phyloP scores from a whole-genome alignment of 92 coral and sea anemone species.

The Zoanthus solanderi region DNA sequence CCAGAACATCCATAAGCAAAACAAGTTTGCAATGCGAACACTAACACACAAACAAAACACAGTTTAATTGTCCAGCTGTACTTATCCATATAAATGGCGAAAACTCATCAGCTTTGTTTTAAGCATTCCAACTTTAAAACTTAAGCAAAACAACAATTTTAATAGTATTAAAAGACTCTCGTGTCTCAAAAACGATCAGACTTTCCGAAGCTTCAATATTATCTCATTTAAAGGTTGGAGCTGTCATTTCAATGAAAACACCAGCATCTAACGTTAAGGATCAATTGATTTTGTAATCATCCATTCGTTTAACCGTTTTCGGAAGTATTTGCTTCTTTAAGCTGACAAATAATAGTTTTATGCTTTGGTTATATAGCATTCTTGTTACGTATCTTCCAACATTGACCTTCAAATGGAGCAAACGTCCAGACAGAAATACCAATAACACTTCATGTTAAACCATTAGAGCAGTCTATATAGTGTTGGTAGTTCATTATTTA shows the following conservation, averaged over 20 bases:
- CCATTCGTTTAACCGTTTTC: conserved; percentile 24
- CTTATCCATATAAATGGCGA: background rate
- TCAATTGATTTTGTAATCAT: conserved; percentile 26
- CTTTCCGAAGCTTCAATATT: background rate
- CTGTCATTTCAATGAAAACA: conserved; percentile 42
- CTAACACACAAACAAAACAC: background rate
- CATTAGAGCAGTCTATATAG: too few species aligned
- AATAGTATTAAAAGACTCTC: background rate
- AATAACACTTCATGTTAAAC: too few species aligned
- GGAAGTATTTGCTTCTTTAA: background rate
- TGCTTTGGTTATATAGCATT: background rate
- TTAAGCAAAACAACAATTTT: background rate
- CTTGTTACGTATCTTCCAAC: too few species aligned
- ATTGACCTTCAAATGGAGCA: too few species aligned
- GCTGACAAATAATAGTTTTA: background rate
- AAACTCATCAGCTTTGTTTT: background rate
- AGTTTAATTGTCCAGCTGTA: background rate
- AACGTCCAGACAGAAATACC: too few species aligned
- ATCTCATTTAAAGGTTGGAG: conserved; percentile 29
- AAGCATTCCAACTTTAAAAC: conserved; percentile 4
- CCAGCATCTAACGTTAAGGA: conserved; percentile 22
- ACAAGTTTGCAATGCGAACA: background rate
- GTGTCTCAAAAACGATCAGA: background rate
- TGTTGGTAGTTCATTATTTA: too few species aligned
- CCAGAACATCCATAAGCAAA: background rate